phyloP scores from a whole-genome alignment of 2,113 vertebrate species.

The Actenoides hombroni region DNA sequence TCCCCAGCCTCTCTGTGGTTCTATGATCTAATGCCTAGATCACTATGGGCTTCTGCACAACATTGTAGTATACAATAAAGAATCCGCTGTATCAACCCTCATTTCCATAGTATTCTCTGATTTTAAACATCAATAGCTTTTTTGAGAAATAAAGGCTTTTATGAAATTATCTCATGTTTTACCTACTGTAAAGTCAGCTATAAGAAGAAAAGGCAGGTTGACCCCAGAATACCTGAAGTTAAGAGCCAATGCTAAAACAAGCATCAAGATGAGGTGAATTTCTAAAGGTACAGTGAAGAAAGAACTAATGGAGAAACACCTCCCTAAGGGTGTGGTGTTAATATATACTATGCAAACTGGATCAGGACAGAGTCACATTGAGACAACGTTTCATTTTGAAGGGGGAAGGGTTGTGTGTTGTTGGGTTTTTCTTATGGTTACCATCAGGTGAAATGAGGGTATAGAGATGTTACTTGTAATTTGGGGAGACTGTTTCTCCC shows the following conservation, averaged over 20 bases:
- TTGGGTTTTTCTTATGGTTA: background rate
- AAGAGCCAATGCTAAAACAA: background rate
- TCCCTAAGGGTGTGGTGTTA: background rate
- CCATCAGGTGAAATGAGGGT: background rate
- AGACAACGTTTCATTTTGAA: background rate
- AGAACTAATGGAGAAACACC: background rate
- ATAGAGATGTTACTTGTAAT: background rate
- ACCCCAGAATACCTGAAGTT: background rate
- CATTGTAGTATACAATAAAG: background rate
- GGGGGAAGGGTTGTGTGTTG: background rate
- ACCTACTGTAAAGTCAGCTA: background rate
- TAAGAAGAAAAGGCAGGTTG: background rate
- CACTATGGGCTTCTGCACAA: background rate
- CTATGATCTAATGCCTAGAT: background rate
- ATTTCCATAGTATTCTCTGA: background rate
- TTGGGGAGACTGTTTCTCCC: background rate
- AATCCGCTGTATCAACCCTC: background rate
- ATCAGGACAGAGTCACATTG: background rate
- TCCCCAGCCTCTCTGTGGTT: background rate
- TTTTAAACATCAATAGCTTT: background rate
- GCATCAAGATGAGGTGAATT: background rate
- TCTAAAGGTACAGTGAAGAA: background rate
- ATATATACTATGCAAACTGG: background rate
- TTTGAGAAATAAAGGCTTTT: background rate
- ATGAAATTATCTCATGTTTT: conserved; percentile 15